Evolutionary conservation across 2,888 invertebrate genomes (phyloP), one percentile per base, ranked within the genome.

Genomic region (Phoenoteleia sp.): DNA sequence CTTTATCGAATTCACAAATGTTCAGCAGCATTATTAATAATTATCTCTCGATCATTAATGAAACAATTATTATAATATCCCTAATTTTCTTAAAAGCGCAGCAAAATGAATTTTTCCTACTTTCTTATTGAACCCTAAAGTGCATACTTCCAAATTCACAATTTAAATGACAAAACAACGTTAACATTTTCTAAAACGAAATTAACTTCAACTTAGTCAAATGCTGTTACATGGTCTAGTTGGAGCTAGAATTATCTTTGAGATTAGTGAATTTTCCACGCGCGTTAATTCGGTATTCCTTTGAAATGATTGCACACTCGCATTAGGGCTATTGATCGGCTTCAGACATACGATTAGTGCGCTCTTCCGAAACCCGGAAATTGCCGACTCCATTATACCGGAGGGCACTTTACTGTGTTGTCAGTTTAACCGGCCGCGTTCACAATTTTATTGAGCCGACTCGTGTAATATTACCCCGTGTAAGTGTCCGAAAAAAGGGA

Each of bases 401-500:
- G 42, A 81, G 74, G 75, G 75, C 76, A 75, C 76, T 80, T 84
- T 84, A 58, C 85, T 85, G 75, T 66, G 79, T 86, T 84, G 84
- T 86, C 74, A 75, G 85, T 75, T 76, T 85, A 87, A 87, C 85
- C 49, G 76, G 86, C 79, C 76, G 84, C 85, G 86, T 87, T 87
- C 82, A 84, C 86, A 86, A 88, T 88, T 87, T 89, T 88, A 88
- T 88, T 87, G 87, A 88, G 84, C 71, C 83, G 47, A 54, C 77
- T 58, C 64, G 62, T 71, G 71, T 76, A 76, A 76, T 76, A 69
- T 76, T 54, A 56, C 49, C 36, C 49, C 23, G 60, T 7, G 45
- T 45, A 64, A 54, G 45, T 47, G 52, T 25, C 19, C 45, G 72
- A 64, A 69, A 69, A 52, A 72, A 52, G 60, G 42, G 58, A 33